phyloP scores from a whole-genome alignment of 2,888 invertebrate species.

The Phaedon cochleariae region DNA sequence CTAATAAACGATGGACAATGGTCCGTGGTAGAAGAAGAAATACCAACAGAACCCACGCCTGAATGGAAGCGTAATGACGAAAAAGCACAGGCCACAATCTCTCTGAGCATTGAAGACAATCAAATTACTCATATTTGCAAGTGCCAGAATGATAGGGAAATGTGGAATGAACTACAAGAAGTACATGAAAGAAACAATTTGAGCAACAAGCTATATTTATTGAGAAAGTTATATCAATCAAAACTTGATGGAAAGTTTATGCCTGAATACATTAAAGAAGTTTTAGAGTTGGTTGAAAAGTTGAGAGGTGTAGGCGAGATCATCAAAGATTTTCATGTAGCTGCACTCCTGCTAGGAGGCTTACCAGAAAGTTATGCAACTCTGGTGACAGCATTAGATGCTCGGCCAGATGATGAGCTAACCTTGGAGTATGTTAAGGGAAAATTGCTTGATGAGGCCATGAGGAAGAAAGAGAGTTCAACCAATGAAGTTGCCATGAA shows the following conservation, averaged over 20 bases:
- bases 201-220: conserved; percentile 26
- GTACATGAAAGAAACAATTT: conserved; percentile 26
- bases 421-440: conserved; percentile 12
- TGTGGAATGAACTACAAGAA: conserved; percentile 21
- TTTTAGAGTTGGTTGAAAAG: conserved; percentile 23
- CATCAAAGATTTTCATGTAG: conserved; percentile 20
- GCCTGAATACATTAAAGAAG: conserved; percentile 28
- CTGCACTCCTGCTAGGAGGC: conserved; percentile 3
- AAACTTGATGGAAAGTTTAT: conserved; percentile 19
- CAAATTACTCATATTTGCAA: conserved; percentile 24
- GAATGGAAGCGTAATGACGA: conserved; percentile 4
- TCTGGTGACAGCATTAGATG: conserved; percentile 15
- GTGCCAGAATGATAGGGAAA: too few relatives aligned
- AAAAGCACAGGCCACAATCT: conserved; percentile 21
- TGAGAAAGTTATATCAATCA: conserved; percentile 27
- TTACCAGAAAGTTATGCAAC: conserved; percentile 1
- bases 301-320: not conserved
- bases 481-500: not conserved
- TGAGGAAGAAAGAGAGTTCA: not conserved
- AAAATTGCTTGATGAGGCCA: conserved; percentile 10
- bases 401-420: conserved; percentile 12
- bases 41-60: too few relatives aligned
- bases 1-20: too few relatives aligned
- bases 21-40: too few relatives aligned
- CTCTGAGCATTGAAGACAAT: conserved; percentile 17